Evolutionary conservation across 2,113 vertebrate species (phyloP).

Genomic region (Orcinus orca): DNA sequence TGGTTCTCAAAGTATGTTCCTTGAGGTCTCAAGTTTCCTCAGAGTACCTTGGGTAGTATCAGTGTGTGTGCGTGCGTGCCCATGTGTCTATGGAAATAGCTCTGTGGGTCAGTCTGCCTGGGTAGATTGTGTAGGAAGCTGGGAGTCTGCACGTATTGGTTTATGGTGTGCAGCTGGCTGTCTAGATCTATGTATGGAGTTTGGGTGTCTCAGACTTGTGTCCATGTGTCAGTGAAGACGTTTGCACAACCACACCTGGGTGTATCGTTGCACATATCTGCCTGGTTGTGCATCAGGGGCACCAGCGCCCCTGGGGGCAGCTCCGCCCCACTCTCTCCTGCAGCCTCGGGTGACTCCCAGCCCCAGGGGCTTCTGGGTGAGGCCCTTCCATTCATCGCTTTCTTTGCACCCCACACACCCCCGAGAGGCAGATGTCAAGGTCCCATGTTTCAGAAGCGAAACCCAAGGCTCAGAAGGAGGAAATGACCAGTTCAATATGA

Average conservation of each 20-base stretch:
- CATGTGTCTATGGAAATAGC: background rate
- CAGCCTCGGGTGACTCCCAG: background rate
- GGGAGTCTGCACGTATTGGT: background rate
- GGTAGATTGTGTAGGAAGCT: background rate
- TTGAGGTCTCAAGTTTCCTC: background rate
- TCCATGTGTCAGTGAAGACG: background rate
- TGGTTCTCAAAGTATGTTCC: background rate
- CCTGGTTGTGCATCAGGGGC: accelerated
- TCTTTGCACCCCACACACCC: background rate
- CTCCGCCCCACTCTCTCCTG: background rate
- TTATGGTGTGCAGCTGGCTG: accelerated
- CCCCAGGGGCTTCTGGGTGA: background rate
- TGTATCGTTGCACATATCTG: accelerated
- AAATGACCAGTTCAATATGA: background rate
- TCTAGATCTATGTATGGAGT: background rate
- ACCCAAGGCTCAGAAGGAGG: background rate
- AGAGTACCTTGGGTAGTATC: background rate
- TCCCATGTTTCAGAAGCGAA: background rate
- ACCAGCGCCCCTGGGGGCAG: constrained; percentile 19
- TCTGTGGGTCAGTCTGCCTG: background rate
- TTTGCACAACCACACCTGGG: accelerated
- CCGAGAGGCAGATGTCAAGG: background rate
- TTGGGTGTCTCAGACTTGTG: background rate
- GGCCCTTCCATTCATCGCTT: background rate
- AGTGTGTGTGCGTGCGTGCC: accelerated